These are phyloP conservation scores for Sebastes fasciatus DNA, from an alignment of 2,113 vertebrate genomes.

Conservation along the genomic window DNA sequence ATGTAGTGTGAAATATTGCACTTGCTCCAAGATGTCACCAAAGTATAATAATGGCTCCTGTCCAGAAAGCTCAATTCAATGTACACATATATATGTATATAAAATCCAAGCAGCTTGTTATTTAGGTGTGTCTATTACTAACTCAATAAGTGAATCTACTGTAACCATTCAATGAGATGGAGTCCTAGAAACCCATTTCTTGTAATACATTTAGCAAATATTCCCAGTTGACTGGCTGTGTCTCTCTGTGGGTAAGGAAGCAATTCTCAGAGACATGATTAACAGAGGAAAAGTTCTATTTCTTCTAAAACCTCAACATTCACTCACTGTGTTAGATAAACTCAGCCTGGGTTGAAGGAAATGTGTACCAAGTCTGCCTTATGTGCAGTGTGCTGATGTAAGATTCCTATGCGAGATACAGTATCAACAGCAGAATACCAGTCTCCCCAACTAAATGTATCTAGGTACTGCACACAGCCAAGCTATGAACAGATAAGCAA, in stretches of 20 bases:
- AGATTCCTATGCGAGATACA: not conserved
- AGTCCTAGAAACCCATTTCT: conserved; percentile 77
- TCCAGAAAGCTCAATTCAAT: not conserved
- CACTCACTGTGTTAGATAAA: not conserved
- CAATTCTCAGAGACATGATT: conserved; percentile 31
- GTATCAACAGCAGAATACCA: not conserved
- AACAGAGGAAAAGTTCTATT: conserved; percentile 8
- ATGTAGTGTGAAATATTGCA: not conserved
- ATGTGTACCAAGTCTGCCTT: conserved; percentile 2
- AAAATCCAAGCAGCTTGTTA: not conserved
- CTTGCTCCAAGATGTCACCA: not conserved
- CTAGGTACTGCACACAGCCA: not conserved
- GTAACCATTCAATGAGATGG: conserved; percentile 50
- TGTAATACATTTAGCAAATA: conserved; percentile 62
- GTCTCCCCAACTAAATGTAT: not conserved
- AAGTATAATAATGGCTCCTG: not conserved
- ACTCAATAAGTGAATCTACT: conserved; percentile 25
- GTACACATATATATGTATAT: not conserved
- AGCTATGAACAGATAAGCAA: not conserved
- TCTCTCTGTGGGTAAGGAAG: conserved; percentile 30
- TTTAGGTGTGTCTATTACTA: conserved; percentile 1
- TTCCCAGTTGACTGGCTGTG: conserved; percentile 53
- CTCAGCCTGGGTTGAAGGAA: not conserved
- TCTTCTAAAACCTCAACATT: conserved; percentile 11
- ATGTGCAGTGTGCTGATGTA: not conserved